These are phyloP conservation scores for Stichodactyla helianthus DNA, from an alignment of 64 coral and sea anemone species.

Conservation along the genomic window DNA sequence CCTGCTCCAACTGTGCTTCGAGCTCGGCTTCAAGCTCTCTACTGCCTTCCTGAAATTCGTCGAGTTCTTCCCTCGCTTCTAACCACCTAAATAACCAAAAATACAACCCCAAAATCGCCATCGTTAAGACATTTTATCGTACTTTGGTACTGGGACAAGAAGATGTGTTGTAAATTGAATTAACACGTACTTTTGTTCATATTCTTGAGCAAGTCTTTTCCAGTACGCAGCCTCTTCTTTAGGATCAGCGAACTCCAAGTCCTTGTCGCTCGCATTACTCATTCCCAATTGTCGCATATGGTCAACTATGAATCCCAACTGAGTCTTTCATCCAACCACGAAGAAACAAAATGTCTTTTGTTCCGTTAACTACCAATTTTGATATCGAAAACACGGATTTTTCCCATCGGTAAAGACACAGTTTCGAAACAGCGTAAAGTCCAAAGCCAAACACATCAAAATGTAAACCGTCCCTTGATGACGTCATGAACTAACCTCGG, in stretches of 20 bases:
- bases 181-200: slow-evolving; percentile 86
- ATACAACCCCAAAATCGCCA: slow-evolving; percentile 19
- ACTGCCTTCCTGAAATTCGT: slow-evolving; percentile 99
- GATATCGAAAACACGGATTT: background rate
- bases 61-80: slow-evolving; percentile 99
- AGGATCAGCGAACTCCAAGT: slow-evolving; percentile 97
- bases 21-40: slow-evolving; percentile 95
- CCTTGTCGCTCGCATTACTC: slow-evolving; percentile 91
- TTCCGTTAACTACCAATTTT: slow-evolving; percentile 7
- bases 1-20: slow-evolving; percentile 96
- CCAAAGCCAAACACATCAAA: slow-evolving; percentile 31
- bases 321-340: slow-evolving; percentile 6
- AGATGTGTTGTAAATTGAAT: slow-evolving; percentile 22
- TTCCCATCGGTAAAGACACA: background rate
- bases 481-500: background rate
- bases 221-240: slow-evolving; percentile 99
- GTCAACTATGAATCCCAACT: slow-evolving; percentile 15
- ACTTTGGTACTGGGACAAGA: background rate
- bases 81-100: slow-evolving; percentile 70
- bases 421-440: slow-evolving; percentile 37
- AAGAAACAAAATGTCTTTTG: background rate
- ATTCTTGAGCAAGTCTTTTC: slow-evolving; percentile 92
- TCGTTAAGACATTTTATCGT: background rate
- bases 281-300: slow-evolving; percentile 98
- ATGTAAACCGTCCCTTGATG: slow-evolving; percentile 35